Conservation (phyloP, 2,797 vertebrate species). For the Coendou prehensilis region DNA sequence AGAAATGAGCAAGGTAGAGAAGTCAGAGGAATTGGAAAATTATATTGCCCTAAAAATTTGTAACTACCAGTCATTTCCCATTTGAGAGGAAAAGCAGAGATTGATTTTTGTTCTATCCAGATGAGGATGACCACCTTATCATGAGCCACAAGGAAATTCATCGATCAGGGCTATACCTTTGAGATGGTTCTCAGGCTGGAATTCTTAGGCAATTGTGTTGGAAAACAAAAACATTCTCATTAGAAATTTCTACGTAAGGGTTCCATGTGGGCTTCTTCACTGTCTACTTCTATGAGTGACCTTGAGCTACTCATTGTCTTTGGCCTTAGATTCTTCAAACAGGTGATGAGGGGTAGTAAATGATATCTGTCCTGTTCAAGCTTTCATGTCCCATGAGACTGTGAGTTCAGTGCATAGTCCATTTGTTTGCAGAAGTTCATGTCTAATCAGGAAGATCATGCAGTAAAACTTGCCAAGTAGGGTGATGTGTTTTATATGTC, state of each 20-base stretch:
- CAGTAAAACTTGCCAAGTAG: neutral
- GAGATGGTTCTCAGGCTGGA: neutral
- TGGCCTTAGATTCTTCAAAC: neutral
- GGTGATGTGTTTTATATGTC: neutral
- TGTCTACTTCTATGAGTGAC: neutral
- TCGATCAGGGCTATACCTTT: neutral
- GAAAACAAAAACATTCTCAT: slow-evolving; percentile 36
- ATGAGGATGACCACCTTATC: neutral
- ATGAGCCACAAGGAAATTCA: neutral
- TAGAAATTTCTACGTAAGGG: neutral
- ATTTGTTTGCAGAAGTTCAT: neutral
- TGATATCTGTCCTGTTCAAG: neutral
- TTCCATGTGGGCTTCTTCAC: neutral
- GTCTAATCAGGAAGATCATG: neutral
- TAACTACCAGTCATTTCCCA: slow-evolving; percentile 1
- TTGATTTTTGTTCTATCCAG: neutral
- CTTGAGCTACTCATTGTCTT: neutral
- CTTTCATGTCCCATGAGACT: neutral
- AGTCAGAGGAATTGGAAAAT: slow-evolving; percentile 2
- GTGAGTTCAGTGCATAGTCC: no score
- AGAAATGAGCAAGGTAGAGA: neutral
- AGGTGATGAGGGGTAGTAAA: neutral
- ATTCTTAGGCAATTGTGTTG: neutral
- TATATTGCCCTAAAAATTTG: neutral
- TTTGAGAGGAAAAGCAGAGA: neutral